A percentile compares a stretch with the other conserved stretches of the same genome.
Evolutionary conservation across 2,888 invertebrate species (phyloP).

Genomic region (Lepetodrilus schrolli): DNA sequence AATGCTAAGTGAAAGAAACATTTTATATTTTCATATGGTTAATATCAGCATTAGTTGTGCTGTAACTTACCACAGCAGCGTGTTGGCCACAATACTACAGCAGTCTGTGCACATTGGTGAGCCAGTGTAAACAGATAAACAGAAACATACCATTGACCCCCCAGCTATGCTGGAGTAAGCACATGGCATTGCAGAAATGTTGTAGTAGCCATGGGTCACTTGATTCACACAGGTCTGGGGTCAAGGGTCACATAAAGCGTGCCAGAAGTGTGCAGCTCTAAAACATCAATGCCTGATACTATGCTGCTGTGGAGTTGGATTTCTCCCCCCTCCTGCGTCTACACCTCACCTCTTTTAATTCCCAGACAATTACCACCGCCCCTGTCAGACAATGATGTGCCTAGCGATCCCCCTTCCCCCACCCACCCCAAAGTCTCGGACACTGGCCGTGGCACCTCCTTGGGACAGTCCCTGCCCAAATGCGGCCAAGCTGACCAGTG

Average conservation of each 20-base stretch:
- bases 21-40: no score
- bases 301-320: neutral
- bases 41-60: no score
- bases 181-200: neutral
- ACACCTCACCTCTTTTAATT: neutral
- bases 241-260: slow-evolving; percentile 22
- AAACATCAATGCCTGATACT: slow-evolving; percentile 25
- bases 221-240: slow-evolving; percentile 13
- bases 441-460: no score
- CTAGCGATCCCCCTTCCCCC: neutral
- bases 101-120: no score
- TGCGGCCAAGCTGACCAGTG: slow-evolving; percentile 8
- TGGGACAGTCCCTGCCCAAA: no score
- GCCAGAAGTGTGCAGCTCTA: slow-evolving; percentile 15
- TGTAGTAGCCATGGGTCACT: slow-evolving; percentile 26
- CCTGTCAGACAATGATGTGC: slow-evolving; percentile 9
- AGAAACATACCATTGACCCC: neutral
- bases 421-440: no score
- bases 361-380: slow-evolving; percentile 6
- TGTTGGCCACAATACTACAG: no score
- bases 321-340: slow-evolving; percentile 17
- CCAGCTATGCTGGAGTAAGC: slow-evolving; percentile 6
- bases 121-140: no score
- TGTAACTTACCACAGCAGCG: no score
- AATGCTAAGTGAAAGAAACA: no score